Conservation (phyloP, 1,140 invertebrate species). For the Drosophila paulistorum region DNA sequence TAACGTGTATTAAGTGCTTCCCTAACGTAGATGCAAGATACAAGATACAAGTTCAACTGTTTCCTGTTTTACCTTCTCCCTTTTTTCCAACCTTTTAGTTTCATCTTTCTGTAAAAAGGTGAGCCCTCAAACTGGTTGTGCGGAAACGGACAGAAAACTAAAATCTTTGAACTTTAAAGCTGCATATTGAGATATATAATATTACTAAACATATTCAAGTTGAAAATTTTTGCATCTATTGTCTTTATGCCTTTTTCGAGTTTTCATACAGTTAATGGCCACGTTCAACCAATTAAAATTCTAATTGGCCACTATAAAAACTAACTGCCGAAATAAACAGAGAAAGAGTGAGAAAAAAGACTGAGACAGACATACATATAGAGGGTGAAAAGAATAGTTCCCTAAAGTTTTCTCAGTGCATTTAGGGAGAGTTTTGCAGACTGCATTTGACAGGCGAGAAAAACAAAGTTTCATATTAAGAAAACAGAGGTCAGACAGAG, state of each 20-base stretch:
- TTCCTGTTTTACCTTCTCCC: slow-evolving; percentile 24
- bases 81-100: slow-evolving; percentile 50
- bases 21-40: slow-evolving; percentile 24
- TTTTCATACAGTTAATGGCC: slow-evolving; percentile 47
- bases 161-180: slow-evolving; percentile 13
- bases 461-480: slow-evolving; percentile 59
- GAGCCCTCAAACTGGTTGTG: slow-evolving; percentile 33
- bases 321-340: slow-evolving; percentile 35
- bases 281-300: slow-evolving; percentile 71
- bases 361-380: neutral
- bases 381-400: slow-evolving; percentile 32
- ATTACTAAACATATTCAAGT: slow-evolving; percentile 46
- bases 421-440: slow-evolving; percentile 18
- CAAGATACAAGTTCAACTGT: slow-evolving; percentile 42
- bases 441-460: slow-evolving; percentile 28
- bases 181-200: slow-evolving; percentile 27
- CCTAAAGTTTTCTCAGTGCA: slow-evolving; percentile 43
- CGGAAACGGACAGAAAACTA: neutral
- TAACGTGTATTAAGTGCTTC: slow-evolving; percentile 67
- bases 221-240: slow-evolving; percentile 44
- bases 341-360: neutral
- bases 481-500: slow-evolving; percentile 39
- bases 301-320: slow-evolving; percentile 61
- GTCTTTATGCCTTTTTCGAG: slow-evolving; percentile 61
- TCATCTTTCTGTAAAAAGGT: slow-evolving; percentile 52